Base-by-base conservation (phyloP, 2,113 vertebrate genomes). In the Gobiocypris rarus region DNA sequence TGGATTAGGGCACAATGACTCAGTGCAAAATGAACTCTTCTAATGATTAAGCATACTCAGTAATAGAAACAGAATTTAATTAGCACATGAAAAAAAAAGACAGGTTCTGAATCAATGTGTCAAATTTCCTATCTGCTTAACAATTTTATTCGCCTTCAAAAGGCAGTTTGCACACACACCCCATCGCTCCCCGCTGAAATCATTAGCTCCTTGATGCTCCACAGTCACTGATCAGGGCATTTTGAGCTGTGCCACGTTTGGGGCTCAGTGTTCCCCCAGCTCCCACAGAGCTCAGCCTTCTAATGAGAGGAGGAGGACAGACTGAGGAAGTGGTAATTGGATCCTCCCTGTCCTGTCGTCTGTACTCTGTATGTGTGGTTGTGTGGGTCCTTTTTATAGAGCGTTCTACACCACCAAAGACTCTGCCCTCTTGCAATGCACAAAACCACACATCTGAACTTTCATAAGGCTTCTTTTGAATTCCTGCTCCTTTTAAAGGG, bases 271-370 rank as follows among this genome's bases (percentile, higher is more conserved):
- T 61, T 56, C 61, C 54, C 54, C 59, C 9, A 9, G 45, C 54
- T 81, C 84, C 78, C 50, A 81, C 52, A 81, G 77, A 85, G 56
- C 54, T 81, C 77, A 82, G 78, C 45, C 78, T 82, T 14, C 59
- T 87, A 84, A 87, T 82, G 75, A 84, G 82, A 75, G 61, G 24
- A 67, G 77, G 76, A 67, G 58, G 77, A 82, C 77, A 67, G 86
- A 85, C 67, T 38, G 77, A 81, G 83, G 73, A 80, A 84, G 74
- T 75, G 71, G 86, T 81, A 84, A 87, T 82, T 84, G 70, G 86
- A 84, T 82, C 80, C 52, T 67, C 70, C 77, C 59, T 80, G 82
- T 84, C 81, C 54, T 83, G 81, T 83, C 54, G 15, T 70, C 84
- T 81, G 54, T 28, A 38, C 45, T 74, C 48, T 19, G 14, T 31